These are phyloP conservation scores for Acleris sparsana DNA, from an alignment of 2,888 invertebrate genomes.

Conservation along the genomic window DNA sequence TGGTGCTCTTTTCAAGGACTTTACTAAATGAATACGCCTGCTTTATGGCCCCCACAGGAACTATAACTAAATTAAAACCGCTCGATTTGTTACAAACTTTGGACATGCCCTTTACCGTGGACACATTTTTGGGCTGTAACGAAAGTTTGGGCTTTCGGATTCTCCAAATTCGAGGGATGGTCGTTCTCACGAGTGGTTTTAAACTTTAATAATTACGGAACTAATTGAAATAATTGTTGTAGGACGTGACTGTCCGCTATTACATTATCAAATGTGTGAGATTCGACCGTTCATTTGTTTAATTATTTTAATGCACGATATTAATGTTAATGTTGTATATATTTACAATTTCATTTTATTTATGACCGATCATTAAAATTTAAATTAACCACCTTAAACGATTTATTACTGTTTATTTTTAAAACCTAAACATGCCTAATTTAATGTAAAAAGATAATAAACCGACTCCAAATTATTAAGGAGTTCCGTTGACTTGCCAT, in stretches of 20 bases:
- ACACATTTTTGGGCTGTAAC: conserved; percentile 29
- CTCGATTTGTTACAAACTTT: conserved; percentile 31
- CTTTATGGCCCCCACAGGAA: conserved; percentile 25
- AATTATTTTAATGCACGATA: neutral
- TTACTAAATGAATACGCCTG: conserved; percentile 19
- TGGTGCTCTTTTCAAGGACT: conserved; percentile 12
- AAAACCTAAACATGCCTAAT: too few species aligned
- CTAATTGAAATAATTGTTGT: conserved; percentile 25
- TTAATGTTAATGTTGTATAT: too few species aligned
- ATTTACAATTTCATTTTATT: too few species aligned
- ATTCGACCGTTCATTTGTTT: neutral
- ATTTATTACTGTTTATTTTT: too few species aligned
- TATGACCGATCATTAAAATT: too few species aligned
- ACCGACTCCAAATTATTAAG: too few species aligned
- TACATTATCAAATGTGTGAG: neutral
- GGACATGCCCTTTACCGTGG: conserved; percentile 12
- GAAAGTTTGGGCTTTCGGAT: conserved; percentile 21
- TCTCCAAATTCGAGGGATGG: conserved; percentile 1
- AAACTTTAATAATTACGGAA: conserved; percentile 17
- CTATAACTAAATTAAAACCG: conserved; percentile 34
- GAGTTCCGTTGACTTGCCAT: too few species aligned
- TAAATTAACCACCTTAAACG: too few species aligned
- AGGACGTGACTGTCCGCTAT: conserved; percentile 9
- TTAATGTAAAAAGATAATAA: too few species aligned
- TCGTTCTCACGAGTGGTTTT: conserved; percentile 12